These are phyloP conservation scores for Thamnophis sirtalis DNA, from an alignment of 2,113 vertebrate genomes.

Conservation along the genomic window DNA sequence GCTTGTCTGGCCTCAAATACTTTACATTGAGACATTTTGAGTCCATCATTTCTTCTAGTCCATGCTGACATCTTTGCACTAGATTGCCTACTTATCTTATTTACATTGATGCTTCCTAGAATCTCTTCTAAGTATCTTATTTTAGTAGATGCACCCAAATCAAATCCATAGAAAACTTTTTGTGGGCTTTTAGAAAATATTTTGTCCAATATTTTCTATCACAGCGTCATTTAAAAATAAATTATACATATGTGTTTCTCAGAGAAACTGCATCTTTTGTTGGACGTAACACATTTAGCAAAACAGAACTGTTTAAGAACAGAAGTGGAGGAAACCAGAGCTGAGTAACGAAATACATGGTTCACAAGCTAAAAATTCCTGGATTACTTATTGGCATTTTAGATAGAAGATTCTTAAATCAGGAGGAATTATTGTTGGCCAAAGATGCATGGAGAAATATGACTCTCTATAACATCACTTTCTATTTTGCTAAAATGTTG, in stretches of 20 bases:
- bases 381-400: not conserved
- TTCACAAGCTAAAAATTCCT: not conserved
- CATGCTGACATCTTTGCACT: not conserved
- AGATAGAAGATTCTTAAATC: not conserved
- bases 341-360: not conserved
- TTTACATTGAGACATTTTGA: not conserved
- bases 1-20: not conserved
- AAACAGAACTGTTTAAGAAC: not conserved
- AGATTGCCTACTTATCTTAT: not conserved
- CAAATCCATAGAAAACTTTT: not conserved
- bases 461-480: not conserved
- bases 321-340: not conserved
- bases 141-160: not conserved
- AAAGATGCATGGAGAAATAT: not conserved
- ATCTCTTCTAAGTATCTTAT: not conserved
- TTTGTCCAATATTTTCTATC: not conserved
- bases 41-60: not conserved
- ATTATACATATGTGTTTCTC: not conserved
- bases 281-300: not conserved
- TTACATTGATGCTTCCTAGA: not conserved
- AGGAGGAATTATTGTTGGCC: not conserved
- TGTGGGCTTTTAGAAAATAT: not conserved
- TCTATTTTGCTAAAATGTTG: not conserved
- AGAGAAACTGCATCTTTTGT: not conserved
- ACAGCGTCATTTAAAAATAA: not conserved